phyloP scores from a whole-genome alignment of 2,888 invertebrate species.

The Linyphia triangularis region DNA sequence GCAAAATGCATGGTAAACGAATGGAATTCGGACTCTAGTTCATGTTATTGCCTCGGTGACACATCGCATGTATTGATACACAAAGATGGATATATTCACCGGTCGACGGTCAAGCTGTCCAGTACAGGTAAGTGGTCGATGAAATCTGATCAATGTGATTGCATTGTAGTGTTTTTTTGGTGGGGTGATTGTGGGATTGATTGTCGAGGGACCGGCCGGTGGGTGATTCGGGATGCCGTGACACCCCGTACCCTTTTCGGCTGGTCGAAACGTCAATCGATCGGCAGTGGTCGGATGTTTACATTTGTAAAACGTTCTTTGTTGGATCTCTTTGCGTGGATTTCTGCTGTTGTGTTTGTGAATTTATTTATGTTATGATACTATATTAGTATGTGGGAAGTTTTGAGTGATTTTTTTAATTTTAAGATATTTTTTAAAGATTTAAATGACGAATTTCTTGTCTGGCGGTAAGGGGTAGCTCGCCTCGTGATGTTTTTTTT shows the following conservation, averaged over 20 bases:
- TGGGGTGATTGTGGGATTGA: neutral
- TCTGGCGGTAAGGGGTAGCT: no score
- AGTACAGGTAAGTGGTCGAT: conserved; percentile 40
- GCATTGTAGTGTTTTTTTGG: neutral
- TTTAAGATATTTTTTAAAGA: neutral
- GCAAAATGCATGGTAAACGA: conserved; percentile 82
- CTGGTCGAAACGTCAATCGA: neutral
- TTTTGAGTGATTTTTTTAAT: no score
- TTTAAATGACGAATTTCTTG: neutral
- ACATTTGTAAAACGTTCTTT: neutral
- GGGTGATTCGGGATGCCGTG: neutral
- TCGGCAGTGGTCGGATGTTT: conserved; percentile 9
- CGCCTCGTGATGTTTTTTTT: no score
- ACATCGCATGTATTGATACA: conserved; percentile 72
- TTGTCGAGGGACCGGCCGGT: neutral
- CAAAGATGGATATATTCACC: conserved; percentile 75
- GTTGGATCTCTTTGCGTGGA: no score
- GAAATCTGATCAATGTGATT: neutral
- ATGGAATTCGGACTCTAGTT: conserved; percentile 78
- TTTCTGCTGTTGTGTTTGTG: no score
- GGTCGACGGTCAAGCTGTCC: conserved; percentile 58
- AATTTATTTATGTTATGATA: no score
- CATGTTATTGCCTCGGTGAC: conserved; percentile 81
- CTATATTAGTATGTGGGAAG: no score
- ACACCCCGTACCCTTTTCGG: neutral